These are phyloP conservation scores for Nephotettix cincticeps DNA, from an alignment of 1,140 invertebrate genomes.

Conservation along the genomic window DNA sequence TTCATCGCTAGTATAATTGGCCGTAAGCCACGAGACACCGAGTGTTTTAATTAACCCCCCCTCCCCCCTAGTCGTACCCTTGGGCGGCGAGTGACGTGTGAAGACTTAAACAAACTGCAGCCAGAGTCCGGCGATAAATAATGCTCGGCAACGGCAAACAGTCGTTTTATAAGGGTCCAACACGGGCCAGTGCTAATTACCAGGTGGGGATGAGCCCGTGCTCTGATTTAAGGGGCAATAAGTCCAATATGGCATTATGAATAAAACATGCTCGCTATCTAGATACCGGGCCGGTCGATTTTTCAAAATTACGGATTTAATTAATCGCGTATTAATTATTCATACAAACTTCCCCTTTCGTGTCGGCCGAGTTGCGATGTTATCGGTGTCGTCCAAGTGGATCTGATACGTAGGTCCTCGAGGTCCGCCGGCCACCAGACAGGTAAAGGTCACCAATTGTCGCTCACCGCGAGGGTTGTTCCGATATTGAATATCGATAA, in stretches of 20 bases:
- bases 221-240: constrained; percentile 12
- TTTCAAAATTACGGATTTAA: constrained; percentile 24
- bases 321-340: constrained; percentile 28
- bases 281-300: not conserved
- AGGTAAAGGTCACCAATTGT: no score
- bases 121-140: not conserved
- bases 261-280: constrained; percentile 25
- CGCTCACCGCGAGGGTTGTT: no score
- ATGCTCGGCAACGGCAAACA: not conserved
- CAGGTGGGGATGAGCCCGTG: not conserved
- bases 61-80: not conserved
- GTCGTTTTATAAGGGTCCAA: not conserved
- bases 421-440: no score
- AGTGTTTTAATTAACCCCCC: not conserved
- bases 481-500: no score
- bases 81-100: no score
- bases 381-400: not conserved
- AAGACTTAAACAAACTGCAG: not conserved
- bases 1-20: not conserved
- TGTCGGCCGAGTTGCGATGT: constrained; percentile 11
- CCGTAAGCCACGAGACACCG: not conserved
- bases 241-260: constrained; percentile 23
- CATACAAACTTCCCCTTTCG: constrained; percentile 27
- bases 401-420: no score
- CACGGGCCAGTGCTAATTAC: not conserved